phyloP scores from a whole-genome alignment of 2,797 vertebrate genomes.

The Danio kyathit region DNA sequence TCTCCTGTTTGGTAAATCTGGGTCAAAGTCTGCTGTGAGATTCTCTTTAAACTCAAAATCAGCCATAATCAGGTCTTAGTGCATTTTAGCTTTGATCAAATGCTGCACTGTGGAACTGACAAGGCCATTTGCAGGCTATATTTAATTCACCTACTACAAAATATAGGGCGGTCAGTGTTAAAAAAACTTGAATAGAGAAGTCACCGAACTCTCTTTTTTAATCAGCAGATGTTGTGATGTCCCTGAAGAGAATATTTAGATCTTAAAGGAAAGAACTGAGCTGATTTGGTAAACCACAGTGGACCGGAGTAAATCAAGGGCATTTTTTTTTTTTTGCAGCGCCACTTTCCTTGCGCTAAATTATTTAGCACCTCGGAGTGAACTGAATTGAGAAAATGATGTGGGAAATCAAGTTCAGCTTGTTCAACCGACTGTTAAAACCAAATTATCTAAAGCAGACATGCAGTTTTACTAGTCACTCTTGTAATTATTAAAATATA shows the following conservation, averaged over 20 bases:
- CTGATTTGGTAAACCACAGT: constrained; percentile 12
- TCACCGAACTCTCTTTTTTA: background rate
- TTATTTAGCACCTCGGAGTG: constrained; percentile 23
- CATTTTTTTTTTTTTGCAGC: background rate
- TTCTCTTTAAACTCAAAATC: constrained; percentile 39
- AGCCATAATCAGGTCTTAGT: constrained; percentile 38
- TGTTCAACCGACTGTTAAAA: constrained; percentile 6
- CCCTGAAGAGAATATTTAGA: constrained; percentile 7
- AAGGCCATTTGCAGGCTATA: constrained; percentile 24
- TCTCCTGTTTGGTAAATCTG: background rate
- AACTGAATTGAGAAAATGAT: constrained; percentile 13
- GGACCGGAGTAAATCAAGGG: constrained; percentile 3
- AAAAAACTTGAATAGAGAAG: constrained; percentile 4
- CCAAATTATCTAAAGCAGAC: background rate
- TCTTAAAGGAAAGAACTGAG: constrained; percentile 18
- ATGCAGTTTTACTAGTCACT: background rate
- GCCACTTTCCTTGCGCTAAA: background rate
- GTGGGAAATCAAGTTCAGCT: constrained; percentile 12
- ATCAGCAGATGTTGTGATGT: constrained; percentile 1
- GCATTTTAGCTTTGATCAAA: constrained; percentile 22
- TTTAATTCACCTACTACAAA: constrained; percentile 30
- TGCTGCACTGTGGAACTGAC: constrained; percentile 5
- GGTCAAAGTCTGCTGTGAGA: constrained; percentile 30
- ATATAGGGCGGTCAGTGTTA: constrained; percentile 11
- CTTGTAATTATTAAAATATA: background rate